phyloP scores from a whole-genome alignment of 2,888 invertebrate species.

The Cylloceria caligata region DNA sequence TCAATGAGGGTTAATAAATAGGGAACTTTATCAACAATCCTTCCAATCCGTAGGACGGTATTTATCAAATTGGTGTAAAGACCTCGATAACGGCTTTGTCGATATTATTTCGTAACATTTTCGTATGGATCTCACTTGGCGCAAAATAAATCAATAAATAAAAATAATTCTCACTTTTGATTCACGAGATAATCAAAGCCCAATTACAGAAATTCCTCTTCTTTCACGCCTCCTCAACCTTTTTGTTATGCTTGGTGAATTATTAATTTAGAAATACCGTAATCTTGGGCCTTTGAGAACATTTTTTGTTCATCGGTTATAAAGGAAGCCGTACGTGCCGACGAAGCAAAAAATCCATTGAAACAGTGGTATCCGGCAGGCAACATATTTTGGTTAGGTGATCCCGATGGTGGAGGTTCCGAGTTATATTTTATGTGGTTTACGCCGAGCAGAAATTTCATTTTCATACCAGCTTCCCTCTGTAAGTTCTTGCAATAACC shows the following conservation, averaged over 20 bases:
- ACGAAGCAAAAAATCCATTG: constrained; percentile 51
- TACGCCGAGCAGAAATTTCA: constrained; percentile 39
- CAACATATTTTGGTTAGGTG: constrained; percentile 36
- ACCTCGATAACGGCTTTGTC: not conserved
- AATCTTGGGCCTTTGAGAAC: not conserved
- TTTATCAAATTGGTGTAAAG: not conserved
- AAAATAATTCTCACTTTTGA: not conserved
- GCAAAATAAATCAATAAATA: not conserved
- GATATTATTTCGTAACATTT: not conserved
- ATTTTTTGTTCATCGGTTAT: constrained; percentile 41
- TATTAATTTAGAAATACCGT: constrained; percentile 34
- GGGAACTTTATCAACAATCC: not conserved
- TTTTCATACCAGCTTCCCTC: constrained; percentile 53
- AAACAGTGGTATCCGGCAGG: constrained; percentile 37
- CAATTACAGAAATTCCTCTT: constrained; percentile 6
- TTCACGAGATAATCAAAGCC: not conserved
- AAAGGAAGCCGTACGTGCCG: not conserved
- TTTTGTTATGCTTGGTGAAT: not conserved
- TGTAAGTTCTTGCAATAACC: not conserved
- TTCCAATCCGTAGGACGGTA: not conserved
- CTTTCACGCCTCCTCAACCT: not conserved
- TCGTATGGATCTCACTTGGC: not conserved
- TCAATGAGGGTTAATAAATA: too few relatives aligned
- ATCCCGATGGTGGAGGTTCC: constrained; percentile 14
- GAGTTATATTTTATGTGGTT: constrained; percentile 18